Base-by-base conservation (phyloP, 2,888 invertebrate genomes). In the Rutpela maculata region DNA sequence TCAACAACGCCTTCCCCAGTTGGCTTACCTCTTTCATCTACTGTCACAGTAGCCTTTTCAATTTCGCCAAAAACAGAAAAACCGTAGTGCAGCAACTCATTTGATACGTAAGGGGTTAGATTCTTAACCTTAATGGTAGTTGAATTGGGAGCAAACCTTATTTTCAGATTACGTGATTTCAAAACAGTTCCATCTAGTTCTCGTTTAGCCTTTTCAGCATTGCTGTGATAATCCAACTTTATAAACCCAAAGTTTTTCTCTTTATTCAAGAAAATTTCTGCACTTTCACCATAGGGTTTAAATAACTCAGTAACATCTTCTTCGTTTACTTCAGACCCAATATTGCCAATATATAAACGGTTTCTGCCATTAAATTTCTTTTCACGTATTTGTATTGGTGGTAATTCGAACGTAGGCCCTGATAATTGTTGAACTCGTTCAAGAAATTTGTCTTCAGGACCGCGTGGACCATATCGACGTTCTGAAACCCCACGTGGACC, bases 1-100 rank as follows among this genome's bases (percentile, higher is more conserved):
- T 99, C 99, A n/a, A 99, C 95, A 77, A 99, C 95, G 38, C 99
- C 99, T 90, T 99, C 99, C 6, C 98, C 98, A 22, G 96, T 94
- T n/a, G 97, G 95, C 89, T 97, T 97, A 73, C 99, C 99, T 87
- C 98, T 94, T 86, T 99, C 99, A 89, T 99, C 99, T 26, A 98
- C 98, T 85, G 95, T 93, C 0, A 99, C 98, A 80, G 96, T 94
- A 2, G 98, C 98, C 74, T 97, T 92, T 89, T 99, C 99, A 68
- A 83, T 81, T 81, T 97, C 96, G 5, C 98, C 98, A 88, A 98
- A 98, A 18, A 97, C 94, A 83, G 95, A 94, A 89, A 98, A 98
- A 0, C 96, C 94, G 83, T 95, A 93, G 87, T 97, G 96, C 3
- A 99, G 91, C 67, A 99, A 91, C 88, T 99, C 99, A 90, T 99